Conservation (phyloP, 2,797 vertebrate genomes). For the Halcyon smyrnensis region DNA sequence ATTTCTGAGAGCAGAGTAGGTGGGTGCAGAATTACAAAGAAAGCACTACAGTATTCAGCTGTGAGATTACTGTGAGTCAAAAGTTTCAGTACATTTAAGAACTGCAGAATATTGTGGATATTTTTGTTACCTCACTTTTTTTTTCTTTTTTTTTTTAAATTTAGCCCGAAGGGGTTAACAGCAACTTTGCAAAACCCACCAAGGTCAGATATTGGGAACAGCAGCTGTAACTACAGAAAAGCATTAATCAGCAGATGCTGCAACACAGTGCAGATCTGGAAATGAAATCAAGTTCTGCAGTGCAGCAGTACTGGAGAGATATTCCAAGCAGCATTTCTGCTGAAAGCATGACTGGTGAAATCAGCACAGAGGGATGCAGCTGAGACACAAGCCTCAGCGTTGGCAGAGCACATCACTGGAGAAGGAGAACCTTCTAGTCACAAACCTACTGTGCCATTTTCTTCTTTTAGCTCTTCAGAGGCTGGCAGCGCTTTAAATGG, state of each 20-base stretch:
- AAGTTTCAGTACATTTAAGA: constrained; percentile 55
- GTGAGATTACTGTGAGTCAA: constrained; percentile 38
- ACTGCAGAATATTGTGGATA: not conserved
- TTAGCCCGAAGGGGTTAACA: not conserved
- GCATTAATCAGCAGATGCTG: constrained; percentile 56
- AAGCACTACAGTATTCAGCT: constrained; percentile 47
- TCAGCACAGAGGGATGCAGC: constrained; percentile 13
- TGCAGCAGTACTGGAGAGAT: constrained; percentile 42
- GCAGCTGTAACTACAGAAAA: not conserved
- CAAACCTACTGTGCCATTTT: not conserved
- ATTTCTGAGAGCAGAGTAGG: constrained; percentile 46
- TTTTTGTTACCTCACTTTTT: not conserved
- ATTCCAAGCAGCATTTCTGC: not conserved
- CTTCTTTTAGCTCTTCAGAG: not conserved
- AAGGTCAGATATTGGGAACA: constrained; percentile 36
- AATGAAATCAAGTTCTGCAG: constrained; percentile 58
- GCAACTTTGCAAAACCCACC: not conserved
- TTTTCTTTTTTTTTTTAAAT: not conserved
- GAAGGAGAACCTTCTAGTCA: not conserved
- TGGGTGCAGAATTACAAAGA: constrained; percentile 47
- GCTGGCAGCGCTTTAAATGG: constrained; percentile 9
- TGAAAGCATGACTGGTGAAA: not conserved
- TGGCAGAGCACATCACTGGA: not conserved
- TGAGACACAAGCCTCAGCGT: not conserved
- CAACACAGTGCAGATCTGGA: constrained; percentile 20